Conservation (phyloP, 1,140 invertebrate species). For the Phenacoccus solenopsis region DNA sequence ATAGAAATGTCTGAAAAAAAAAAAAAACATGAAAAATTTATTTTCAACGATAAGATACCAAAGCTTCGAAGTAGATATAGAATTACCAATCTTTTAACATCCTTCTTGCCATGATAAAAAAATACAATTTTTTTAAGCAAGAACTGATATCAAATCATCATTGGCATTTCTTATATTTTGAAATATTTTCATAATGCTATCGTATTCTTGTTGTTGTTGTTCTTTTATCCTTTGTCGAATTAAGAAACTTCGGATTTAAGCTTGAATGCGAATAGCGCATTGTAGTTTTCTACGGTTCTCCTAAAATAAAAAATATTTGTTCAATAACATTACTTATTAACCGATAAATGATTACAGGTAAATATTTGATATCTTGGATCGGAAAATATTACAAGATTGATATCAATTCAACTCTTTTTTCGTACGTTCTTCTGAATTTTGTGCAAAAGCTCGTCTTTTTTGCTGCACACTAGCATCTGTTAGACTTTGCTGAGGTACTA, state of each 20-base stretch:
- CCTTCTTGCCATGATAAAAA: slow-evolving; percentile 56
- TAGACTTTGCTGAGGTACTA: slow-evolving; percentile 77
- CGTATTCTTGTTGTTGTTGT: slow-evolving; percentile 51
- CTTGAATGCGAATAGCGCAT: slow-evolving; percentile 62
- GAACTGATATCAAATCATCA: slow-evolving; percentile 35
- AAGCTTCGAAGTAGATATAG: neutral
- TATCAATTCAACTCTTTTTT: slow-evolving; percentile 54
- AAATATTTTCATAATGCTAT: slow-evolving; percentile 40
- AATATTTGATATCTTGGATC: no score
- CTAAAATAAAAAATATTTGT: slow-evolving; percentile 39
- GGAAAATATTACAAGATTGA: no score
- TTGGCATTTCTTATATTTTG: slow-evolving; percentile 32
- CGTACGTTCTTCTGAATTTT: slow-evolving; percentile 68
- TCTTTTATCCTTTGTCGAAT: slow-evolving; percentile 51
- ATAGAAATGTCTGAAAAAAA: slow-evolving; percentile 35
- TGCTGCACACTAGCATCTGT: slow-evolving; percentile 68
- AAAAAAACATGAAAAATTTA: slow-evolving; percentile 46
- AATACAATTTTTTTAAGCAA: slow-evolving; percentile 53
- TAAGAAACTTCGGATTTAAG: slow-evolving; percentile 61
- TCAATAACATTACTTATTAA: no score
- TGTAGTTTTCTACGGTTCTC: slow-evolving; percentile 51
- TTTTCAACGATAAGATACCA: slow-evolving; percentile 29
- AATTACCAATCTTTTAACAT: slow-evolving; percentile 55
- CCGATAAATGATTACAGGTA: no score
- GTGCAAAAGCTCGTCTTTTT: slow-evolving; percentile 60